Evolutionary conservation across 2,888 invertebrate species (phyloP).

Genomic region (Bursaphelenchus okinawaensis): DNA sequence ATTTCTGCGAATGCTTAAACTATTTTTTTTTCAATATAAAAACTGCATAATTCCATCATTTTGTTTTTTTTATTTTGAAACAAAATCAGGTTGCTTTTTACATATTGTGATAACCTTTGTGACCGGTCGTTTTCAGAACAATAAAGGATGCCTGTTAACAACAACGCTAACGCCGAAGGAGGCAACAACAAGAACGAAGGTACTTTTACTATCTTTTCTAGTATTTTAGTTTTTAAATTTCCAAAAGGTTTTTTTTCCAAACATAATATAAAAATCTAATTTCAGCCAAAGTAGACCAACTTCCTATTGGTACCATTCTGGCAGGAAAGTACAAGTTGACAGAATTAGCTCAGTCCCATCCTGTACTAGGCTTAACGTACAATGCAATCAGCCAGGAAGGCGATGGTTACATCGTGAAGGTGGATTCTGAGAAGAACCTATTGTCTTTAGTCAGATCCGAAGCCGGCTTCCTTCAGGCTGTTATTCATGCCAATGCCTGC

Average conservation of each 20-base stretch:
- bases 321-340: conserved; percentile 17
- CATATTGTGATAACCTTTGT: too few species aligned
- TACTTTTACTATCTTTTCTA: not conserved
- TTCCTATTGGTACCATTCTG: conserved; percentile 20
- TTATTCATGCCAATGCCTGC: conserved; percentile 10
- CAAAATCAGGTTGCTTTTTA: too few species aligned
- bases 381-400: conserved; percentile 24
- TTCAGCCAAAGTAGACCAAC: conserved; percentile 9
- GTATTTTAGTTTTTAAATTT: not conserved
- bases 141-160: not conserved
- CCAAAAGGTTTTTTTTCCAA: not conserved
- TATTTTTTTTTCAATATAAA: too few species aligned
- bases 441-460: conserved; percentile 22
- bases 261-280: too few species aligned
- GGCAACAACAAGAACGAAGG: not conserved
- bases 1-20: too few species aligned
- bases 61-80: too few species aligned
- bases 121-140: not conserved
- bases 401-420: conserved; percentile 18
- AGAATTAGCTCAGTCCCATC: conserved; percentile 18
- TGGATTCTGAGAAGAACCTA: conserved; percentile 20
- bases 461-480: conserved; percentile 22
- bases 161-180: not conserved
- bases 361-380: conserved; percentile 17
- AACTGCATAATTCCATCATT: too few species aligned